phyloP scores from a whole-genome alignment of 2,888 invertebrate species.

The Willowsia nigromaculata region DNA sequence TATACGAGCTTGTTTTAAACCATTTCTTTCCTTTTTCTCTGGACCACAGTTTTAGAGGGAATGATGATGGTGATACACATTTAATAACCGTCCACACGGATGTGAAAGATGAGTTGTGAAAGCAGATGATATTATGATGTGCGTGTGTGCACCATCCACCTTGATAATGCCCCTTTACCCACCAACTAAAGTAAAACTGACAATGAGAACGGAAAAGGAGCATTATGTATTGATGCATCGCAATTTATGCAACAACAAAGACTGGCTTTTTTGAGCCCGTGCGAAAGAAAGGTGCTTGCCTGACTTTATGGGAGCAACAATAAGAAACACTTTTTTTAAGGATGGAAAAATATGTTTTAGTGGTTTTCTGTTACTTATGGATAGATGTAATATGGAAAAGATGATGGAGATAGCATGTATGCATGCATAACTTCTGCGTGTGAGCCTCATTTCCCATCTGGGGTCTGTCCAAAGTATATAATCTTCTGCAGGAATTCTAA shows the following conservation, averaged over 20 bases:
- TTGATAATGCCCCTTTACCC: constrained; percentile 14
- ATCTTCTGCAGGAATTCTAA: background rate
- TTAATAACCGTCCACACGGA: constrained; percentile 62
- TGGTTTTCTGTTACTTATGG: constrained; percentile 21
- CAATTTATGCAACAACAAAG: constrained; percentile 22
- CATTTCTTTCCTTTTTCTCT: background rate
- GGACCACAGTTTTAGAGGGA: background rate
- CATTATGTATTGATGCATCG: constrained; percentile 6
- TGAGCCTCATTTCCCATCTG: constrained; percentile 48
- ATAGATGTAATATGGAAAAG: background rate
- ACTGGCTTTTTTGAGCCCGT: background rate
- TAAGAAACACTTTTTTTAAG: background rate
- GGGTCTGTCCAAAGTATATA: constrained; percentile 33
- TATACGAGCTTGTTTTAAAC: constrained; percentile 19
- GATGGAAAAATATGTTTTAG: background rate
- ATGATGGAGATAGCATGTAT: constrained; percentile 18
- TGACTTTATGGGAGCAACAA: background rate
- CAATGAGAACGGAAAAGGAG: constrained; percentile 46
- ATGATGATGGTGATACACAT: constrained; percentile 48
- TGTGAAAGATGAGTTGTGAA: constrained; percentile 67
- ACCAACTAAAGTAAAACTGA: constrained; percentile 26
- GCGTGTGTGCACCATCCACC: constrained; percentile 22
- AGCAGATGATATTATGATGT: constrained; percentile 59
- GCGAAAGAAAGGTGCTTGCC: constrained; percentile 25
- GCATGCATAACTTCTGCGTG: constrained; percentile 34